Percentiles rank a stretch among this genome's conserved stretches.
These are phyloP conservation scores for Agrotis puta DNA, from an alignment of 2,888 invertebrate genomes.

Conservation along the genomic window DNA sequence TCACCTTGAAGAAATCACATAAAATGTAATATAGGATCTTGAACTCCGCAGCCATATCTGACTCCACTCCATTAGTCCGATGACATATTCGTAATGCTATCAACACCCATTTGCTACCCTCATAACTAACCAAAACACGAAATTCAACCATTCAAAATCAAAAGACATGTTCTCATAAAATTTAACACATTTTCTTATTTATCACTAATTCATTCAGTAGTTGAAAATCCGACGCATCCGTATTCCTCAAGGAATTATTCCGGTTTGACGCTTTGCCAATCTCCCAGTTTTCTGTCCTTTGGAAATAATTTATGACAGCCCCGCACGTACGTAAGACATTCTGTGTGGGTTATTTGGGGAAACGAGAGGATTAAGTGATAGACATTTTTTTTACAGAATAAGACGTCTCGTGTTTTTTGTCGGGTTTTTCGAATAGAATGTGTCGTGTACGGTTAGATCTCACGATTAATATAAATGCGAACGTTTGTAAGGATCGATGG, in stretches of 20 bases:
- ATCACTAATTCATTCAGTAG: slow-evolving; percentile 33
- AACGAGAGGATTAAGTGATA: slow-evolving; percentile 16
- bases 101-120: background rate
- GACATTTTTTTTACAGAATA: slow-evolving; percentile 8
- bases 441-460: background rate
- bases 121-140: background rate
- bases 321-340: slow-evolving; percentile 71
- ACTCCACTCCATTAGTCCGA: too few relatives aligned
- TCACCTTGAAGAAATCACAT: too few relatives aligned
- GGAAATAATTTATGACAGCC: slow-evolving; percentile 80
- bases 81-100: background rate
- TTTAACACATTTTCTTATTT: background rate
- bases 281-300: slow-evolving; percentile 74
- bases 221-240: slow-evolving; percentile 35
- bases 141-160: background rate
- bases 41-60: too few relatives aligned
- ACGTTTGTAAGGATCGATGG: too few relatives aligned
- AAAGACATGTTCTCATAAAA: background rate
- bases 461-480: too few relatives aligned
- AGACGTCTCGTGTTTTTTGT: background rate
- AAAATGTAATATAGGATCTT: too few relatives aligned
- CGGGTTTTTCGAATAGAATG: background rate
- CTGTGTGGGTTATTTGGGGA: slow-evolving; percentile 64
- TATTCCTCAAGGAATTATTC: slow-evolving; percentile 73
- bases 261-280: slow-evolving; percentile 76